Evolutionary conservation across 1,140 invertebrate genomes (phyloP).

Genomic region (Physella acuta): DNA sequence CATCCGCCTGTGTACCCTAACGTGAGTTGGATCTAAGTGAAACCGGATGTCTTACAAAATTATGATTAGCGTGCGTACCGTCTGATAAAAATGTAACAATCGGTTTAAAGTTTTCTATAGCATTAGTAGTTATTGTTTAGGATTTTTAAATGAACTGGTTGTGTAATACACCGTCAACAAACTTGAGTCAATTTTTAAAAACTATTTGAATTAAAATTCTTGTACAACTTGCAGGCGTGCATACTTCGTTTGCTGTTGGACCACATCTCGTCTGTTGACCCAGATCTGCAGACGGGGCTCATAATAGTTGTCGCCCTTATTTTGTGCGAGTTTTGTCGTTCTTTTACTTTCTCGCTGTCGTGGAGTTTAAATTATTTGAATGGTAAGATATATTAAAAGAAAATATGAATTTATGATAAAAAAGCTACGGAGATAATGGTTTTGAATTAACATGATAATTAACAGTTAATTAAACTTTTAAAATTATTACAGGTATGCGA

Average conservation of each 20-base stretch:
- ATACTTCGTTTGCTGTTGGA: conserved; percentile 65
- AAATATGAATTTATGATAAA: background rate
- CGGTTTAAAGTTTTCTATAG: too few species aligned
- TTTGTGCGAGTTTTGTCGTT: conserved; percentile 65
- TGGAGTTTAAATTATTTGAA: conserved; percentile 66
- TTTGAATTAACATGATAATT: background rate
- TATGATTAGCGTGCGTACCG: too few species aligned
- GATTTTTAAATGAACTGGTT: too few species aligned
- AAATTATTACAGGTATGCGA: conserved; percentile 62
- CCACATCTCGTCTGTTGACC: conserved; percentile 60
- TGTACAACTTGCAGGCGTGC: conserved; percentile 65
- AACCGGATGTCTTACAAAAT: too few species aligned
- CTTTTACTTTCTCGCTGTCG: conserved; percentile 65
- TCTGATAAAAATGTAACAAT: too few species aligned
- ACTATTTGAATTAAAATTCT: too few species aligned
- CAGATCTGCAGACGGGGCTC: conserved; percentile 58
- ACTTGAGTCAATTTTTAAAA: too few species aligned
- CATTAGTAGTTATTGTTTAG: too few species aligned
- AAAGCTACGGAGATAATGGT: background rate
- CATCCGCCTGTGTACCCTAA: too few species aligned
- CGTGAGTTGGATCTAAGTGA: too few species aligned
- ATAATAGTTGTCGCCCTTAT: conserved; percentile 64
- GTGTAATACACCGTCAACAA: too few species aligned
- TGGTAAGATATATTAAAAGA: conserved; percentile 31
- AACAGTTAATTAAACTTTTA: background rate